Base-by-base conservation (phyloP, 2,797 vertebrate species). In the Acridotheres tristis region DNA sequence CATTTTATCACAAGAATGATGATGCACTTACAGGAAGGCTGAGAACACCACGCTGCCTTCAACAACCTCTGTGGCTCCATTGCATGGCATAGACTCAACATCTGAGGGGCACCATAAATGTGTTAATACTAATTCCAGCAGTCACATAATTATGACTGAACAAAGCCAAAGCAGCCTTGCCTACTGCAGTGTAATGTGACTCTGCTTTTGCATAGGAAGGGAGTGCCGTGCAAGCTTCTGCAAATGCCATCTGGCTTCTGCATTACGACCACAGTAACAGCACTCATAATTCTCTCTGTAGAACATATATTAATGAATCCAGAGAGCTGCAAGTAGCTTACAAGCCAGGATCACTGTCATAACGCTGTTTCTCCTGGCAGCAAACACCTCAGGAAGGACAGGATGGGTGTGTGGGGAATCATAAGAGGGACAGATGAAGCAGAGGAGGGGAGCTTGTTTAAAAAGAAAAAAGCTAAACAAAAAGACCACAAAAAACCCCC, bases 171-270 rank as follows among this genome's bases (percentile, higher is more conserved):
- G 47, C 7, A 8, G 78, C 55, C 67, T 85, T 87, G 89, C 67
- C 75, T 81, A 36, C 61, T 20, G 51, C 54, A 87, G 42, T 74
- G 89, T 81, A 94, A 97, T 14, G 6, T 4, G 27, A 53, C 50
- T 72, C 91, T 72, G 54, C 42, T 76, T 58, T 58, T 82, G 89
- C 66, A 80, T 43, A 74, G 48, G 85, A 84, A 91, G 85, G 90
- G 88, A 86, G 82, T 51, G 77, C 55, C 21, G 1, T 34, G 85
- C 51, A 89, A 69, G 53, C 50, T 96, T 89, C 88, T 91, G 85
- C 87, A 89, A 91, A 85, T 32, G 74, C 87, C 93, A 91, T 75
- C 88, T 95, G 93, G 87, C 76, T 95, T 97, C 74, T 90, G 51
- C 73, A 89, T 96, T 91, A 92, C 0, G 0, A 58, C 48, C 89